These are phyloP conservation scores for Pardalotus punctatus DNA, from an alignment of 2,113 vertebrate genomes.

Conservation along the genomic window DNA sequence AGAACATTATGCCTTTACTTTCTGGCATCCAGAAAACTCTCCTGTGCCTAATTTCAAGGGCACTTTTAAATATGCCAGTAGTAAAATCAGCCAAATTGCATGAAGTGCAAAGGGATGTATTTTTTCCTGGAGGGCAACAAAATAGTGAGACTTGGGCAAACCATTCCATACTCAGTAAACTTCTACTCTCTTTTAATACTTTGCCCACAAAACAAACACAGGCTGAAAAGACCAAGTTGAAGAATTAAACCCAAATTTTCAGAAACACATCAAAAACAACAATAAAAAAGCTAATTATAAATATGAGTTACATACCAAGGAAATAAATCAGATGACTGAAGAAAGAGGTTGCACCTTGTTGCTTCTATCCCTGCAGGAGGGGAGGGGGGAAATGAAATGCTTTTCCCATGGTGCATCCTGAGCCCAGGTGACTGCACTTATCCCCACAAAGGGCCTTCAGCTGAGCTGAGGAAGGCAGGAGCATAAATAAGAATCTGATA, in stretches of 20 bases:
- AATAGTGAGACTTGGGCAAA: neutral
- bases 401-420: neutral
- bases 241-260: neutral
- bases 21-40: neutral
- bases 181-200: neutral
- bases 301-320: neutral
- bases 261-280: neutral
- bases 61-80: neutral
- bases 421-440: neutral
- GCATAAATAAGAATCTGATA: neutral
- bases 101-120: neutral
- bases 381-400: accelerated
- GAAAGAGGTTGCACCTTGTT: accelerated
- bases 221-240: neutral
- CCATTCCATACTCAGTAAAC: neutral
- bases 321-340: neutral
- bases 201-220: neutral
- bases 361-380: accelerated
- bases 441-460: neutral
- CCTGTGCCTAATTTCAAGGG: neutral
- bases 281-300: neutral
- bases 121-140: neutral
- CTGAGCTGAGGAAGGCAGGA: neutral
- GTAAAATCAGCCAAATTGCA: neutral
- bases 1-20: neutral